phyloP scores from a whole-genome alignment of 2,888 invertebrate species.

The Phengaris arion region DNA sequence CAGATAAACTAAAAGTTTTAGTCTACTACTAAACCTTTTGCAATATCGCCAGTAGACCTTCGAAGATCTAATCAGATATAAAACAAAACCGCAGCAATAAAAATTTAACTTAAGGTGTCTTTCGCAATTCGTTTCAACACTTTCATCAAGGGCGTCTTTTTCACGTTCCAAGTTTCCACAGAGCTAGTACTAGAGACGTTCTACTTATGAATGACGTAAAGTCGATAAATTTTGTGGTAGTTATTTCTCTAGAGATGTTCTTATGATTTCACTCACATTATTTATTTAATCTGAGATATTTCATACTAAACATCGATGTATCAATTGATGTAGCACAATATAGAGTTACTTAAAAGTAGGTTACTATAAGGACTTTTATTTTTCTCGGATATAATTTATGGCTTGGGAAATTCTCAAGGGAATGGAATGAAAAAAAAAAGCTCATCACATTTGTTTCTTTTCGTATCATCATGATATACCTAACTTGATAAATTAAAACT shows the following conservation, averaged over 20 bases:
- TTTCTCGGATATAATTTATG: neutral
- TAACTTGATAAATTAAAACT: too few species aligned
- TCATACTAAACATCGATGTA: neutral
- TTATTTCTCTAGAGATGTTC: neutral
- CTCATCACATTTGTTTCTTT: too few species aligned
- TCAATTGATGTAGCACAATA: neutral
- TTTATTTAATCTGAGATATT: too few species aligned
- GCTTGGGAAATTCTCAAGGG: neutral
- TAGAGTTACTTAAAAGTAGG: neutral
- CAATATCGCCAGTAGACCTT: too few species aligned
- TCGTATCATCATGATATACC: too few species aligned
- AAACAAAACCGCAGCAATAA: too few species aligned
- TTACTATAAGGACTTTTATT: neutral
- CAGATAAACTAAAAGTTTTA: too few species aligned
- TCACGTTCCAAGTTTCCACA: neutral
- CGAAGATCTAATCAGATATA: too few species aligned
- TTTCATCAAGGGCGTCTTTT: neutral
- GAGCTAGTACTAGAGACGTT: neutral
- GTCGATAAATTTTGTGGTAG: neutral
- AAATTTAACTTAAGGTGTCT: neutral
- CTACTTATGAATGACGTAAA: neutral
- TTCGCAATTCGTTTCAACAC: slow-evolving; percentile 1
- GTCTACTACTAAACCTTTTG: too few species aligned
- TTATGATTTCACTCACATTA: neutral
- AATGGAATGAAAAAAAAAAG: too few species aligned